phyloP scores from a whole-genome alignment of 1,140 invertebrate species.

The Drosophila subobscura region DNA sequence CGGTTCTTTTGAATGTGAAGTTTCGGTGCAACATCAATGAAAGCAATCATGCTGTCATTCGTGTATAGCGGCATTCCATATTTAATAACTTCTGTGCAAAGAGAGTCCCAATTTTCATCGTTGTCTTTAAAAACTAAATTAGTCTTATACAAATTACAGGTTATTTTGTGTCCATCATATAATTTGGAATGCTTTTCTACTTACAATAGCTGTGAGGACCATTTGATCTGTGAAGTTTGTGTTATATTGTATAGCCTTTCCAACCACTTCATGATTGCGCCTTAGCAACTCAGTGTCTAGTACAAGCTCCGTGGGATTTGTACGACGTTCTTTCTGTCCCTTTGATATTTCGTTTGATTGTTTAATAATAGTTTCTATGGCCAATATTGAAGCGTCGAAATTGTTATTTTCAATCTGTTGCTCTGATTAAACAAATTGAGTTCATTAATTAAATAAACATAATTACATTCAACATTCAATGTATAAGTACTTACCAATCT shows the following conservation, averaged over 20 bases:
- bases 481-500: slow-evolving; percentile 52
- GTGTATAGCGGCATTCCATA: slow-evolving; percentile 39
- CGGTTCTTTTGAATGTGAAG: slow-evolving; percentile 48
- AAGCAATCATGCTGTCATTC: slow-evolving; percentile 62
- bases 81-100: slow-evolving; percentile 49
- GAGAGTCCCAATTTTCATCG: slow-evolving; percentile 51
- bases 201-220: slow-evolving; percentile 55
- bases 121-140: slow-evolving; percentile 51
- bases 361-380: slow-evolving; percentile 44
- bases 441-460: no score
- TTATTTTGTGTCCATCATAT: not conserved
- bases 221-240: slow-evolving; percentile 55
- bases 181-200: not conserved
- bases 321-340: slow-evolving; percentile 45
- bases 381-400: slow-evolving; percentile 49
- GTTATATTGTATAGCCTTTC: slow-evolving; percentile 58
- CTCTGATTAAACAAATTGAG: slow-evolving; percentile 18
- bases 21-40: slow-evolving; percentile 64
- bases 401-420: slow-evolving; percentile 48
- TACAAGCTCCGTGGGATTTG: slow-evolving; percentile 55
- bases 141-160: slow-evolving; percentile 21
- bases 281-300: slow-evolving; percentile 61
- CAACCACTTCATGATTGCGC: slow-evolving; percentile 59
- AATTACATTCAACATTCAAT: no score
- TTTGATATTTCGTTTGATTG: slow-evolving; percentile 50